phyloP scores from a whole-genome alignment of 1,140 invertebrate species.

The Dryas iulia region DNA sequence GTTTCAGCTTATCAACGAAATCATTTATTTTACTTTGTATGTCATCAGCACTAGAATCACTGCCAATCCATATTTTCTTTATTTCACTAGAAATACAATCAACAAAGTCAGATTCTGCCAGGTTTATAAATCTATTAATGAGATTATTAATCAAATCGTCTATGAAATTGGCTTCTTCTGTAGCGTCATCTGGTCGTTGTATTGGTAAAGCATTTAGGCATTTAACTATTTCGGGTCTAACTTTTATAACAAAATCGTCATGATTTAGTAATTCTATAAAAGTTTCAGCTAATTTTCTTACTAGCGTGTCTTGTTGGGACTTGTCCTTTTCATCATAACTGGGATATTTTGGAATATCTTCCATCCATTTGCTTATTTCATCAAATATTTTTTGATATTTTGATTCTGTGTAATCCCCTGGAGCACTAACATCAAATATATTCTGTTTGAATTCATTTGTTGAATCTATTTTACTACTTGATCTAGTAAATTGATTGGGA shows the following conservation, averaged over 20 bases:
- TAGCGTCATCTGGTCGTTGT: constrained; percentile 34
- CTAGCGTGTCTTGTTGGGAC: constrained; percentile 27
- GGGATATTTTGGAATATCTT: constrained; percentile 37
- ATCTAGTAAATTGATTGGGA: neutral
- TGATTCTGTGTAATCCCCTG: neutral
- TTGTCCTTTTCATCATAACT: constrained; percentile 23
- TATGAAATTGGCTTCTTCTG: constrained; percentile 29
- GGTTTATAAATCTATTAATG: constrained; percentile 21
- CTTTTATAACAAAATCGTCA: constrained; percentile 31
- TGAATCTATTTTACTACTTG: neutral
- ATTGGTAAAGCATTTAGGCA: constrained; percentile 38
- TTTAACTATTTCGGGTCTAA: constrained; percentile 29
- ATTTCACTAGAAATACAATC: constrained; percentile 17
- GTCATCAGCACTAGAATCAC: constrained; percentile 3
- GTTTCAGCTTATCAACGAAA: constrained; percentile 32
- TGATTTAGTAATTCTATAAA: constrained; percentile 31
- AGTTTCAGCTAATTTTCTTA: constrained; percentile 21
- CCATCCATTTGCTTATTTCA: constrained; percentile 31
- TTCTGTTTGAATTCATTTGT: neutral
- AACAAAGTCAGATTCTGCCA: constrained; percentile 20
- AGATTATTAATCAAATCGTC: constrained; percentile 32
- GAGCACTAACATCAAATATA: neutral
- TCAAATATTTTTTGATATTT: neutral
- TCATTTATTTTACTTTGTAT: constrained; percentile 26
- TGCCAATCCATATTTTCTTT: neutral